Percentiles rank a stretch among this genome's conserved stretches.
Conservation (phyloP, 37 sponge, comb jelly and placozoan species). For the Cliona cf. orientalis region DNA sequence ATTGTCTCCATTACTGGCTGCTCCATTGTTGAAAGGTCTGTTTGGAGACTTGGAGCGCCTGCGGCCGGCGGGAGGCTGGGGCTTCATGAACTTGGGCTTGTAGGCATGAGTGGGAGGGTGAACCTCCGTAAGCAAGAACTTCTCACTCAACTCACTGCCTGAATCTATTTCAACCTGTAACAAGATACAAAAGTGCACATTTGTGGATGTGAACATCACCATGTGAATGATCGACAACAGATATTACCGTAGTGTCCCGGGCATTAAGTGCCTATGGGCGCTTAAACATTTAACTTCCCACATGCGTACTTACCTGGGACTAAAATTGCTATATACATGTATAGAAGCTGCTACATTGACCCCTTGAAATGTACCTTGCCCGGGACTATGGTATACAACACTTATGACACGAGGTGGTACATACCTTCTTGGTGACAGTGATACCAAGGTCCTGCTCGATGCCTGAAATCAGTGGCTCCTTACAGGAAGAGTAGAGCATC, state of each 20-base stretch:
- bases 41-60: slow-evolving; percentile 17
- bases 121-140: slow-evolving; percentile 70
- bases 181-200: too few relatives aligned
- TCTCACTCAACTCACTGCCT: slow-evolving; percentile 52
- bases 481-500: slow-evolving; percentile 95
- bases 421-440: slow-evolving; percentile 75
- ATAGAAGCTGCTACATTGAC: background rate
- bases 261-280: too few relatives aligned
- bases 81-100: slow-evolving; percentile 73
- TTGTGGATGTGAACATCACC: too few relatives aligned
- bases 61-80: slow-evolving; percentile 59
- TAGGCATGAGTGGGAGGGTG: slow-evolving; percentile 66
- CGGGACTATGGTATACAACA: too few relatives aligned
- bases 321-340: too few relatives aligned
- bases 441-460: slow-evolving; percentile 44
- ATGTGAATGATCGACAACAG: too few relatives aligned
- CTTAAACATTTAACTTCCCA: too few relatives aligned
- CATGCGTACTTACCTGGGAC: too few relatives aligned
- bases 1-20: too few relatives aligned
- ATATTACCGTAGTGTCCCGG: too few relatives aligned
- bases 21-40: too few relatives aligned
- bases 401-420: too few relatives aligned
- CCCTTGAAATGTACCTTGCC: background rate
- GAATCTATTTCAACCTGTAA: slow-evolving; percentile 75
- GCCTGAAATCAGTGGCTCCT: slow-evolving; percentile 60